phyloP scores from a whole-genome alignment of 2,888 invertebrate species.

The Mimumesa dahlbomi region DNA sequence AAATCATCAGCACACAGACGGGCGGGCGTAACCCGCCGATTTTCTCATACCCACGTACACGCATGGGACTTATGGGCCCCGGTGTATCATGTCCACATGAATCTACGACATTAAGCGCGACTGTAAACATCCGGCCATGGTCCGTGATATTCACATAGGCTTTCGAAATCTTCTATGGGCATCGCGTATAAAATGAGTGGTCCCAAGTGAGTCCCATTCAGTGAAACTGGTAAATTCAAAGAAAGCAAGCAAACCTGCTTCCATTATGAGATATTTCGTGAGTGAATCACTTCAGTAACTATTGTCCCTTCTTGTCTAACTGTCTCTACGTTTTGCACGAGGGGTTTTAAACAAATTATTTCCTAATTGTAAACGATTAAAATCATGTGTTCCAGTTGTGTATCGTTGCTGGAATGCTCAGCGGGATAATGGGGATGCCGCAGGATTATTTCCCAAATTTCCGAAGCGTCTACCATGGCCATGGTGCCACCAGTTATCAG shows the following conservation, averaged over 20 bases:
- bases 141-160: slow-evolving; percentile 66
- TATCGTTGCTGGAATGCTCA: too few relatives aligned
- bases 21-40: slow-evolving; percentile 33
- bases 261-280: slow-evolving; percentile 62
- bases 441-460: slow-evolving; percentile 67
- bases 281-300: too few relatives aligned
- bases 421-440: slow-evolving; percentile 62
- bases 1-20: slow-evolving; percentile 55
- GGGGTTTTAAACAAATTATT: too few relatives aligned
- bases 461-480: slow-evolving; percentile 69
- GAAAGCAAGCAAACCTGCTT: neutral
- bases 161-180: slow-evolving; percentile 62
- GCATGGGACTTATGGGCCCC: slow-evolving; percentile 1
- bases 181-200: slow-evolving; percentile 61
- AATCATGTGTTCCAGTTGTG: slow-evolving; percentile 64
- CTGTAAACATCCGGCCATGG: slow-evolving; percentile 70
- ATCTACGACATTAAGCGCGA: slow-evolving; percentile 59
- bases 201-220: slow-evolving; percentile 33
- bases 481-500: slow-evolving; percentile 76
- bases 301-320: too few relatives aligned
- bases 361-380: neutral
- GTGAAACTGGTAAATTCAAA: slow-evolving; percentile 15
- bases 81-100: slow-evolving; percentile 43
- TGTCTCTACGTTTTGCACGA: too few relatives aligned
- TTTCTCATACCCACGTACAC: slow-evolving; percentile 64